phyloP scores from a whole-genome alignment of 1,140 invertebrate species.

The Plutomurus gul region DNA sequence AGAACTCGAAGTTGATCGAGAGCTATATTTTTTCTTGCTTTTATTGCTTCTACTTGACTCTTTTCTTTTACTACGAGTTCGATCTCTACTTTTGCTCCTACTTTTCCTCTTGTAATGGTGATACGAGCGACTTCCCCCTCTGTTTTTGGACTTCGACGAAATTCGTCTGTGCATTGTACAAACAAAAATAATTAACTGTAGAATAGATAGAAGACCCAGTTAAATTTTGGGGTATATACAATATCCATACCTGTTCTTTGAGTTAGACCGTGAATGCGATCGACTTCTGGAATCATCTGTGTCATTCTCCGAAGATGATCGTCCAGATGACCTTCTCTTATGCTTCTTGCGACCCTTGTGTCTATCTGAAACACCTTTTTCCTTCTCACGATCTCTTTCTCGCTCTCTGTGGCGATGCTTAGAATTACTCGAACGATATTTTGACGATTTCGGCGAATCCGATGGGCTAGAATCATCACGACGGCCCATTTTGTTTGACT shows the following conservation, averaged over 20 bases:
- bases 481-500: neutral
- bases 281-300: neutral
- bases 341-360: neutral
- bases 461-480: conserved; percentile 22
- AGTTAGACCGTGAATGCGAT: neutral
- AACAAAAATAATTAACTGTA: neutral
- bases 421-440: neutral
- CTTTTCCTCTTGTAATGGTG: neutral
- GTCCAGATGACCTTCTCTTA: conserved; percentile 17
- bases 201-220: neutral
- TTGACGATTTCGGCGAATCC: neutral
- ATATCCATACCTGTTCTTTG: neutral
- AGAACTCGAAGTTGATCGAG: neutral
- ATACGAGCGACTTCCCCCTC: neutral
- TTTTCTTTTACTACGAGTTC: neutral
- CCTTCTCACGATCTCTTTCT: conserved; percentile 14
- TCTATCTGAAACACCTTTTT: neutral
- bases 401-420: neutral
- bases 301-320: neutral
- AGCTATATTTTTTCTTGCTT: neutral
- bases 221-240: neutral
- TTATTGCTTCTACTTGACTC: neutral
- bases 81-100: neutral
- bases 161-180: neutral
- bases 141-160: neutral